Evolutionary conservation across 2,797 vertebrate species (phyloP), one percentile per base, ranked within the genome.

Genomic region (Pithecia hirsuta): DNA sequence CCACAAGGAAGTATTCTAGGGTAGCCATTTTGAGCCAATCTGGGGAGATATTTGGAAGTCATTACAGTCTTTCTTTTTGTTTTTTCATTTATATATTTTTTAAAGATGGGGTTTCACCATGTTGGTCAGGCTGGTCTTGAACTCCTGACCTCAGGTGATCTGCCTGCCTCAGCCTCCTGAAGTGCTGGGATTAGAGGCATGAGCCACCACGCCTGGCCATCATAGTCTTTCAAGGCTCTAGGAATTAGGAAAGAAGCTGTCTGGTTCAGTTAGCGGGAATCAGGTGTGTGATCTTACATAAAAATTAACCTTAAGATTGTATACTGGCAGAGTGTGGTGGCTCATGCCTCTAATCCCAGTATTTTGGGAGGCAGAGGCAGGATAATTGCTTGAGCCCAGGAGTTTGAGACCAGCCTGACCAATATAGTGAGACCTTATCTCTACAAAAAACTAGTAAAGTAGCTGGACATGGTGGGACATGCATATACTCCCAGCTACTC

Each of bases 211-310:
- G 2, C 52, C 52, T 8, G 7, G 20, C 52, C 36, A 33, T 46
- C 24, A 55, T 78, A 36, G 84, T 80, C 28, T 74, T 61, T 80
- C 80, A 36, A 59, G 52, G 24, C 10, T 61, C 36, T 52, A 39
- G 48, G 39, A 46, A 55, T 95, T 76, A 57, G 55, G 46, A 82
- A 82, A 82, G 67, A 76, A 67, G 26, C 5, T 93, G 50, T 11
- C 26, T 74, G 22, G n/a, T 80, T 74, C 52, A 52, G 36, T 84
- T 72, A 55, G 22, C 84, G n/a, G 24, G n/a, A 61, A 41, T 84
- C 80, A 50, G 28, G 36, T 70, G 52, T 78, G 26, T 57, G 50
- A 57, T 84, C 70, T 67, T 89, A 79, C 85, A 57, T 57, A 70
- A 52, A 89, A 84, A 41, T 70, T 39, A 52, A 78, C 57, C 20